Evolutionary conservation across 2,113 vertebrate species (phyloP).

Genomic region (Rafetus swinhoei): DNA sequence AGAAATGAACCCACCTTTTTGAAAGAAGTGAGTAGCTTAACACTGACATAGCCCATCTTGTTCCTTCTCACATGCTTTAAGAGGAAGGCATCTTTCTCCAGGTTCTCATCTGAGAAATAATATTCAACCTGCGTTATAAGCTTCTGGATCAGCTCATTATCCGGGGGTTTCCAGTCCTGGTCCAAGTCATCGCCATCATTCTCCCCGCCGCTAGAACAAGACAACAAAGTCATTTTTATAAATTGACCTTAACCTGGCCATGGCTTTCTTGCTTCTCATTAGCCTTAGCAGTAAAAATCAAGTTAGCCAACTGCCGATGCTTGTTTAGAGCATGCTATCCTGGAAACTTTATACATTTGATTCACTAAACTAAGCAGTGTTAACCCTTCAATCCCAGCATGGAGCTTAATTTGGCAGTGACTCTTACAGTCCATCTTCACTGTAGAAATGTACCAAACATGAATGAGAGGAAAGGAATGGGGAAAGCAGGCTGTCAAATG

Average conservation of each 20-base stretch:
- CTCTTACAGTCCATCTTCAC: background rate
- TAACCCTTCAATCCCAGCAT: background rate
- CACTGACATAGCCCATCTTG: conserved; percentile 95
- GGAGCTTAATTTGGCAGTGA: background rate
- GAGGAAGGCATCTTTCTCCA: conserved; percentile 96
- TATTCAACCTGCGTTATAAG: conserved; percentile 94
- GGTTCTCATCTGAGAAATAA: conserved; percentile 96
- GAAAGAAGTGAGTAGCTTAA: conserved; percentile 97
- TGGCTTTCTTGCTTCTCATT: background rate
- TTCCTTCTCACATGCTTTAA: conserved; percentile 96
- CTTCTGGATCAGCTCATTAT: conserved; percentile 88
- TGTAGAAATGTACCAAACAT: background rate
- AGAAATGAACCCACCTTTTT: conserved; percentile 88
- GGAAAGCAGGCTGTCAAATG: background rate
- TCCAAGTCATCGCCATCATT: conserved; percentile 84
- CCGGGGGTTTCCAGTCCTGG: conserved; percentile 91
- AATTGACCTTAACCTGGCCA: background rate
- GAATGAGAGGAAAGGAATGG: background rate
- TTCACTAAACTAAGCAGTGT: background rate
- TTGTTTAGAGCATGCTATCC: background rate
- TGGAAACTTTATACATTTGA: background rate
- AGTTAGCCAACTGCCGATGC: background rate
- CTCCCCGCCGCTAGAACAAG: conserved; percentile 86
- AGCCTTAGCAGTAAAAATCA: background rate
- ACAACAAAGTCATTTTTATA: conserved; percentile 19